A percentile compares a stretch with the other conserved stretches of the same genome.
Evolutionary conservation across 2,113 vertebrate genomes (phyloP).

Genomic region (Melierax canorus): DNA sequence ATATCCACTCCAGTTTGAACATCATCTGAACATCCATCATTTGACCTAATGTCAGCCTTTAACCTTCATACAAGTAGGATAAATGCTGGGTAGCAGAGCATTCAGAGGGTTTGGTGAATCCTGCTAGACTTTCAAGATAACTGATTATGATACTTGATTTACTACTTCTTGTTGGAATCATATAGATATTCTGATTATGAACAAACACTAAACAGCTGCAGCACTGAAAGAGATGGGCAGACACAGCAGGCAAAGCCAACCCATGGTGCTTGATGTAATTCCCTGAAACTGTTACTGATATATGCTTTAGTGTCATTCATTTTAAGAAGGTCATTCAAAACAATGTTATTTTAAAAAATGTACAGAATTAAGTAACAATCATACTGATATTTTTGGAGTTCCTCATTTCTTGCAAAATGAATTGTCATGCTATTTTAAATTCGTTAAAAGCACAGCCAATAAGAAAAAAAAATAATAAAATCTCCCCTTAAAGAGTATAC

Average conservation of each 20-base stretch:
- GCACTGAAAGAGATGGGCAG: conserved; percentile 46
- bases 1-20: not conserved
- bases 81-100: not conserved
- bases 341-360: not conserved
- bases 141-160: conserved; percentile 45
- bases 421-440: not conserved
- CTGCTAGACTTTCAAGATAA: not conserved
- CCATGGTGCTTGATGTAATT: not conserved
- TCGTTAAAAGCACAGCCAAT: not conserved
- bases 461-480: not conserved
- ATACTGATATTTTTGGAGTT: not conserved
- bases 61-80: not conserved
- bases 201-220: conserved; percentile 26
- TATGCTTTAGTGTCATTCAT: not conserved
- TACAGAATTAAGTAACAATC: not conserved
- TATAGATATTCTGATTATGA: conserved; percentile 36
- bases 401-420: not conserved
- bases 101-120: not conserved
- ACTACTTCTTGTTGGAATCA: not conserved
- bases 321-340: conserved; percentile 9
- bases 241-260: conserved; percentile 22
- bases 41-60: not conserved
- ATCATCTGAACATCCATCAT: not conserved
- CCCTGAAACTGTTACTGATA: not conserved
- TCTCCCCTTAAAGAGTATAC: not conserved